These are phyloP conservation scores for Parnassius apollo DNA, from an alignment of 2,888 invertebrate genomes.

Conservation along the genomic window DNA sequence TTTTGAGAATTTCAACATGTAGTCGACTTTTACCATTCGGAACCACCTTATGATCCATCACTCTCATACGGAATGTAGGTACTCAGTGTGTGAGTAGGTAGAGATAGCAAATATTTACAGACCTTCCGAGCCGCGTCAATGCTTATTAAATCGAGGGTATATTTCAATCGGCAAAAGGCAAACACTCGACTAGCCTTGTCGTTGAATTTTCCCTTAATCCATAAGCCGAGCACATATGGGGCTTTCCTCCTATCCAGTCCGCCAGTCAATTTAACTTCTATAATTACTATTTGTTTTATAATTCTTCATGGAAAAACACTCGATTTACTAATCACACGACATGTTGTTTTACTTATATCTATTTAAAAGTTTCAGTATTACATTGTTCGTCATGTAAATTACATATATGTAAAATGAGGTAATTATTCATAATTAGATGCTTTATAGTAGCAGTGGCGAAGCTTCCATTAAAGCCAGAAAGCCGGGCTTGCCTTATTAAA, in stretches of 20 bases:
- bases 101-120: slow-evolving; percentile 31
- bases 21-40: slow-evolving; percentile 12
- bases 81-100: slow-evolving; percentile 5
- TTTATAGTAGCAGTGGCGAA: too few species aligned
- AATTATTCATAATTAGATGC: too few species aligned
- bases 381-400: too few species aligned
- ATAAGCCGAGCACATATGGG: slow-evolving; percentile 3
- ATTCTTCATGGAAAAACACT: too few species aligned
- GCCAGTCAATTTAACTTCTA: too few species aligned
- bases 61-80: background rate
- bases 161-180: slow-evolving; percentile 35
- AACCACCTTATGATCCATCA: slow-evolving; percentile 5
- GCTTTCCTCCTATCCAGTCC: background rate
- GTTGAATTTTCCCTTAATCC: slow-evolving; percentile 28
- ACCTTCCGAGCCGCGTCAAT: slow-evolving; percentile 30
- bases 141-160: slow-evolving; percentile 50
- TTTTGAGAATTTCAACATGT: slow-evolving; percentile 23
- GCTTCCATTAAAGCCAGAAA: too few species aligned
- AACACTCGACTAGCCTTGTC: slow-evolving; percentile 32
- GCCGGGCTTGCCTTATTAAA: too few species aligned
- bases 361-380: too few species aligned
- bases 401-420: too few species aligned
- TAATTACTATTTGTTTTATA: background rate
- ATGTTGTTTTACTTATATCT: too few species aligned
- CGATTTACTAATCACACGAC: too few species aligned